phyloP scores from a whole-genome alignment of 2,113 vertebrate genomes.

The Erpornis zantholeuca region DNA sequence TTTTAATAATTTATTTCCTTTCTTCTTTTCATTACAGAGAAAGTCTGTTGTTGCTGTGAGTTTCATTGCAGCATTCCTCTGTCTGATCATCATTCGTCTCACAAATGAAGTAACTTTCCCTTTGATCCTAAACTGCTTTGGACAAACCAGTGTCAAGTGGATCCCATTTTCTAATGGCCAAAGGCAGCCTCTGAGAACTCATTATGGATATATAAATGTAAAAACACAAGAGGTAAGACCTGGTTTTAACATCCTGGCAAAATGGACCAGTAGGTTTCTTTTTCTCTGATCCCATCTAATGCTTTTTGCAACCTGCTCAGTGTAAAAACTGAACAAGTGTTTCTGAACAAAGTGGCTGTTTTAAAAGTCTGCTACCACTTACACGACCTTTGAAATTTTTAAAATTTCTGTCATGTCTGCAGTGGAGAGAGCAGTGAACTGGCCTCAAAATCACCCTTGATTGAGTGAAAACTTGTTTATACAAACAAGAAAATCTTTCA shows the following conservation, averaged over 20 bases:
- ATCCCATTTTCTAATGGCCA: slow-evolving; percentile 81
- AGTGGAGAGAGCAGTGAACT: neutral
- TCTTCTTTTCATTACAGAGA: slow-evolving; percentile 75
- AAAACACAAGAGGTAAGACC: slow-evolving; percentile 89
- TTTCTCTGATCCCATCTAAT: neutral
- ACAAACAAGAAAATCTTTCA: neutral
- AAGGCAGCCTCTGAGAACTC: slow-evolving; percentile 80
- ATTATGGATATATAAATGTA: slow-evolving; percentile 89
- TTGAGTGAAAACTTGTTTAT: slow-evolving; percentile 6
- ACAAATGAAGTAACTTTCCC: slow-evolving; percentile 86
- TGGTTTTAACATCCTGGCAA: neutral
- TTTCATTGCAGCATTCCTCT: slow-evolving; percentile 83
- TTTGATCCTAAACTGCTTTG: slow-evolving; percentile 85
- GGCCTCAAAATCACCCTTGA: neutral
- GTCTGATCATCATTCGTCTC: slow-evolving; percentile 86
- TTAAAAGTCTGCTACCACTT: neutral
- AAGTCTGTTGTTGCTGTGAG: slow-evolving; percentile 85
- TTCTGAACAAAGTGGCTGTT: neutral
- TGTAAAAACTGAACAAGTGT: neutral
- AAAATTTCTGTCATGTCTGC: slow-evolving; percentile 3
- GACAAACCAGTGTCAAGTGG: slow-evolving; percentile 79
- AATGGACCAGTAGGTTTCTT: neutral
- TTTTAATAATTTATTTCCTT: neutral
- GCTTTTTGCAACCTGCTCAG: neutral
- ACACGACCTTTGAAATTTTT: neutral